Evolutionary conservation across 1,140 invertebrate species (phyloP).

Genomic region (Rhopalosiphum maidis): DNA sequence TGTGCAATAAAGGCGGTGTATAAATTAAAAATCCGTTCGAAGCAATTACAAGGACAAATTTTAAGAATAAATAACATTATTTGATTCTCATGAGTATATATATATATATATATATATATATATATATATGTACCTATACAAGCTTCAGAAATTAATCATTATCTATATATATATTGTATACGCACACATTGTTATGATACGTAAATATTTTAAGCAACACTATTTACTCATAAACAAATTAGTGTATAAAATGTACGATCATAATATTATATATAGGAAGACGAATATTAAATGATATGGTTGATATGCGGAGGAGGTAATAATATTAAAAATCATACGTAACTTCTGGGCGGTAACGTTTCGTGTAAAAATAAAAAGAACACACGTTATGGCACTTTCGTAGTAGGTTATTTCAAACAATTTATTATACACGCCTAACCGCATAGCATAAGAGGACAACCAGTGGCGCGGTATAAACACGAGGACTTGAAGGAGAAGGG

Average conservation of each 20-base stretch:
- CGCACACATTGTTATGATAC: neutral
- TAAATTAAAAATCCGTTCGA: neutral
- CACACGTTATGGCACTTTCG: neutral
- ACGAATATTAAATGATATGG: neutral
- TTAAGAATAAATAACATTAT: neutral
- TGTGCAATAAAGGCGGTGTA: neutral
- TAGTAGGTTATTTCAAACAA: neutral
- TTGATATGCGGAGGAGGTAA: neutral
- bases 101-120: too few relatives aligned
- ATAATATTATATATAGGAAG: too few relatives aligned
- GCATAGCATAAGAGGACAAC: neutral
- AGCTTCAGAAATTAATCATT: neutral
- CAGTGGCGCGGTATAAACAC: neutral
- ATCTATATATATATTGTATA: neutral
- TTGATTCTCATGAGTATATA: neutral
- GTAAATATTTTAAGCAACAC: neutral
- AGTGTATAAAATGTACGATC: neutral
- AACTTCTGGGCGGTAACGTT: neutral
- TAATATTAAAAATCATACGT: neutral
- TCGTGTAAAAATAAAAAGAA: neutral
- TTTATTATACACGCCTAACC: neutral
- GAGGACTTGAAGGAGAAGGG: neutral
- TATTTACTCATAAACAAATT: neutral
- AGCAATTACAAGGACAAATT: neutral
- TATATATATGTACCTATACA: neutral